phyloP scores from a whole-genome alignment of 2,113 vertebrate species.

The Epinephelus cyanopodus region DNA sequence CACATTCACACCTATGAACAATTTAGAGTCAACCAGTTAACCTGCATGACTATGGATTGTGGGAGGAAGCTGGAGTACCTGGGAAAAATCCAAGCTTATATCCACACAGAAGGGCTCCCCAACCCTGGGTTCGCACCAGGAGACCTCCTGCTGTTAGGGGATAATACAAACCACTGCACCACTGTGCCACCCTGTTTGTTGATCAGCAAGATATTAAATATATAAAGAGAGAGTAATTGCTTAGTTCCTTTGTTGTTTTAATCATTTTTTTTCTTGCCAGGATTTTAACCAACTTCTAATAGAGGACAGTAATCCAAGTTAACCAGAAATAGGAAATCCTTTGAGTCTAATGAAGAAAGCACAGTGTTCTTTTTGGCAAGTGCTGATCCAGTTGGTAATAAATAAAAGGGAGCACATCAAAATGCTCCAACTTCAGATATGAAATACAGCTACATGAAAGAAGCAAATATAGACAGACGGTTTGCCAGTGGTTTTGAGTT shows the following conservation, averaged over 20 bases:
- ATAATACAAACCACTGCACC: too few relatives aligned
- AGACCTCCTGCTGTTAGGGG: too few relatives aligned
- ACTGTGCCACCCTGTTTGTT: too few relatives aligned
- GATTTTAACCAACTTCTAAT: constrained; percentile 32
- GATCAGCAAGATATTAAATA: too few relatives aligned
- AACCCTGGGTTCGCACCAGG: too few relatives aligned
- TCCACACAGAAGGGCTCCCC: too few relatives aligned
- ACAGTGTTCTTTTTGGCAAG: constrained; percentile 45
- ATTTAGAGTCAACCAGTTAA: too few relatives aligned
- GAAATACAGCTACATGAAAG: constrained; percentile 16
- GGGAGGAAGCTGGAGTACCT: too few relatives aligned
- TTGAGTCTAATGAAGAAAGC: constrained; percentile 38
- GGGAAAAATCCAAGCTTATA: too few relatives aligned
- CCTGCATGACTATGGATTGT: too few relatives aligned
- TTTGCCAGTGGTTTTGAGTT: constrained; percentile 16
- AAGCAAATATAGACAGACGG: neutral
- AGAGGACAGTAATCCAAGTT: constrained; percentile 40
- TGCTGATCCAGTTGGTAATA: constrained; percentile 32
- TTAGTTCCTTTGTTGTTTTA: neutral
- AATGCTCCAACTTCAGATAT: constrained; percentile 15
- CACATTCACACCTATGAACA: too few relatives aligned
- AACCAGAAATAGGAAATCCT: constrained; percentile 34
- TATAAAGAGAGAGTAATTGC: neutral
- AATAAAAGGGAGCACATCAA: constrained; percentile 52
- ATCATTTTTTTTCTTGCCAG: constrained; percentile 16